These are phyloP conservation scores for Hemiscyllium ocellatum DNA, from an alignment of 2,113 vertebrate species.

Conservation along the genomic window DNA sequence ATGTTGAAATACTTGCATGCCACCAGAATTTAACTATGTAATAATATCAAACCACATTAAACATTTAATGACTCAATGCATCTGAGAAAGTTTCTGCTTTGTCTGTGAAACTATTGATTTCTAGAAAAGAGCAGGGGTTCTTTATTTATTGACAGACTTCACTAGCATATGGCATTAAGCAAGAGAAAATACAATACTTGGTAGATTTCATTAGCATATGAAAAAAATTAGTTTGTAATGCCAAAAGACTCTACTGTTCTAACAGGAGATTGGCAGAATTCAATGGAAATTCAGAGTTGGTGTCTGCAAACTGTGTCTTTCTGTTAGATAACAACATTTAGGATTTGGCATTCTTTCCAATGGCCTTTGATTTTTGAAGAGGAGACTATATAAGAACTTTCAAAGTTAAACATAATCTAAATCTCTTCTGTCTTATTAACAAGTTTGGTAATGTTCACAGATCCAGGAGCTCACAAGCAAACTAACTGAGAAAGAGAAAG, in stretches of 20 bases:
- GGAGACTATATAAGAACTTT: neutral
- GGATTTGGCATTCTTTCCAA: neutral
- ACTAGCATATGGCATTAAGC: neutral
- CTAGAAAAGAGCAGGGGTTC: neutral
- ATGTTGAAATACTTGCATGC: neutral
- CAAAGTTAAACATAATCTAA: neutral
- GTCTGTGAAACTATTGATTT: neutral
- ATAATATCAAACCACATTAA: neutral
- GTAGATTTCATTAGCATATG: neutral
- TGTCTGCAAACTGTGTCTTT: neutral
- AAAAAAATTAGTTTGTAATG: neutral
- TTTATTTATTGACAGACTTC: neutral
- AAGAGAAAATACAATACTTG: neutral
- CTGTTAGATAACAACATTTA: neutral
- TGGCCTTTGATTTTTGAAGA: neutral
- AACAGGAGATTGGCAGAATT: neutral
- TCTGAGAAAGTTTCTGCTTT: neutral
- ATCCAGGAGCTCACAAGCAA: conserved; percentile 63
- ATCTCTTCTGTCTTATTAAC: neutral
- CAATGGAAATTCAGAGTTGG: neutral
- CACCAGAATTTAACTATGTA: neutral
- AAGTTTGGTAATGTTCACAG: conserved; percentile 48
- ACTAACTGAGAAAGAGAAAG: conserved; percentile 60
- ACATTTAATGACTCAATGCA: neutral
- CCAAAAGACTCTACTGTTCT: neutral